Base-by-base conservation (phyloP, 2,113 vertebrate species). In the Chamaetylas fuelleborni region DNA sequence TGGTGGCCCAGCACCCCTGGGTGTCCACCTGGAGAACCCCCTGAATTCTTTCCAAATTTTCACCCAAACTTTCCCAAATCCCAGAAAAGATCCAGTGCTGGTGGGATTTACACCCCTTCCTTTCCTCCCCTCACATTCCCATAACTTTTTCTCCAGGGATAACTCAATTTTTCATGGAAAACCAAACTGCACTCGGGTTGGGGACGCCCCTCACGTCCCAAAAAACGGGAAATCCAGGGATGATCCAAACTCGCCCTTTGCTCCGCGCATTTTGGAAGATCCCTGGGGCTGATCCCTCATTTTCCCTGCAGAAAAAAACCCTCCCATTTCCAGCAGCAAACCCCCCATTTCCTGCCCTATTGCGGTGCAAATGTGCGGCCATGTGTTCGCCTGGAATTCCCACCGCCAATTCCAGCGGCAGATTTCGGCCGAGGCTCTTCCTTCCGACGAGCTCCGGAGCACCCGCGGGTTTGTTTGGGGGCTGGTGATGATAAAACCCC, bases 201-300 rank as follows among this genome's bases (percentile, higher is more conserved):
- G 14, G 40, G 4, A 13, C 6, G 2, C 15, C 24, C 9, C 2
- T 36, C 5, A 5, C 38, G 65, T 47, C 51, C 47, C 9, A 36
- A 36, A 74, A 38, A 19, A 3, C 5, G 61, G 29, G 31, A 34
- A 78, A 54, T 8, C 8, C 34, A 2, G 50, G 33, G 17, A 3
- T 2, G 43, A 29, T 33, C 19, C 0, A 0, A 36, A 25, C 4
- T 38, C 42, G 47, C 9, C 33, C 26, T 4, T 3, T 0, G 0
- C 42, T 22, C 26, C 2, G 8, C 1, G 0, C 2, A 0, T 50
- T 89, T 40, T 1, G 5, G 40, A 57, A 22, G 11, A 33, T 11
- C n/a, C 12, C 33, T 2, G 38, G 33, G 38, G 5, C 19, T 1
- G 14, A 34, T 48, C 9, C n/a, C 5, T 62, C 40, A n/a, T 43